Base-by-base conservation (phyloP, 2,888 invertebrate genomes). In the Plagiodera versicolora region DNA sequence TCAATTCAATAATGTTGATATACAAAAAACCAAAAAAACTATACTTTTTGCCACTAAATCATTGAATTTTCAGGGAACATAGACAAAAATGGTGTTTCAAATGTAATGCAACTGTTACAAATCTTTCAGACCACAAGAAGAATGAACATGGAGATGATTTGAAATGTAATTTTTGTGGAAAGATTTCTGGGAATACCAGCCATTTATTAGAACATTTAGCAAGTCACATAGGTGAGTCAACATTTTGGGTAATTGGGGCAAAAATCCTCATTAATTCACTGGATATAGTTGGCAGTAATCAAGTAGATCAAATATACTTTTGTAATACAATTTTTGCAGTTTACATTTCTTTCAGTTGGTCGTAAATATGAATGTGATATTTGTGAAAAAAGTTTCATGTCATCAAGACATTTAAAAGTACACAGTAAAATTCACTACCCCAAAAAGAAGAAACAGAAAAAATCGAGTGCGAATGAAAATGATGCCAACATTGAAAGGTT, bases 171-270 rank as follows among this genome's bases (percentile, higher is more conserved):
- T 74, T 77, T 59, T 78, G 78, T 60, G 59, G 61, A 16, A 75
- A 73, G 68, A 57, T 53, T 16, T 72, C 72, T 56, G 64, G 52
- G 6, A 63, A 64, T n/a, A 71, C 70, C 20, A 70, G 74, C 0
- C 75, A 76, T 62, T 71, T 76, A 19, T 70, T 72, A 5, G 75
- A 76, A 60, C 77, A 78, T 65, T 51, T 77, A 52, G 64, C 72
- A 17, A 63, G 70, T 53, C 77, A 77, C 65, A 70, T 72, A 28
- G 69, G 74, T 75, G 66, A 68, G 49, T n/a, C n/a, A n/a, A n/a
- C n/a, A n/a, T n/a, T n/a, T n/a, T n/a, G n/a, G n/a, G n/a, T n/a
- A n/a, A n/a, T n/a, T n/a, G n/a, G n/a, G n/a, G n/a, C n/a, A n/a
- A n/a, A n/a, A n/a, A n/a, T n/a, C n/a, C n/a, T n/a, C n/a, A n/a